Percentiles rank a stretch among this genome's conserved stretches.
Evolutionary conservation across 2,797 vertebrate species (phyloP).

Genomic region (Neosalanx taihuensis): DNA sequence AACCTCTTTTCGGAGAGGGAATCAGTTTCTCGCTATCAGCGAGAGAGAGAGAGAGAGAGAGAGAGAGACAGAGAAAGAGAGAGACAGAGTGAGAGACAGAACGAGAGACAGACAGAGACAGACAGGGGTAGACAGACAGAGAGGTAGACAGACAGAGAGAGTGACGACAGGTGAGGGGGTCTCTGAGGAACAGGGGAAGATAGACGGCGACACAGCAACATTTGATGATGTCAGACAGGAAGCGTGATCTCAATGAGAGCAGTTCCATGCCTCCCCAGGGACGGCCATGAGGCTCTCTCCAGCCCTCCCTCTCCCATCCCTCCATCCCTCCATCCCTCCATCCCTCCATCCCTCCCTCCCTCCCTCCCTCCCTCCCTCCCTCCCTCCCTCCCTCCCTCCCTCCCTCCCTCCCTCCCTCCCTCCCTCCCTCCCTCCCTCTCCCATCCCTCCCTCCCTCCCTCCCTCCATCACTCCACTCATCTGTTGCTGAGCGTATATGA

Average conservation of each 20-base stretch:
- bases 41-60: no score
- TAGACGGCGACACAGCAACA: constrained; percentile 47
- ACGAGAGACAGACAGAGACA: no score
- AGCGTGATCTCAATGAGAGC: constrained; percentile 59
- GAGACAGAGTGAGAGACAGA: no score
- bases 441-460: not conserved
- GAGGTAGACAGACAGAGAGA: not conserved
- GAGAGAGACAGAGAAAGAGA: no score
- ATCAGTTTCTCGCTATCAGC: no score
- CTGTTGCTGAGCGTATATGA: constrained; percentile 31
- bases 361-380: not conserved
- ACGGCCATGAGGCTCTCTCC: constrained; percentile 50
- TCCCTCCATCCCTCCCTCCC: constrained; percentile 1
- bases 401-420: constrained; percentile 20
- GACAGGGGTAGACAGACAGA: no score
- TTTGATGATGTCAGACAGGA: constrained; percentile 70
- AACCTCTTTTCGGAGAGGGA: no score
- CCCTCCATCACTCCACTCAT: not conserved
- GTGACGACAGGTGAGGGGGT: constrained; percentile 34
- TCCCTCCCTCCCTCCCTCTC: constrained; percentile 29
- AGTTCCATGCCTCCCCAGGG: constrained; percentile 59
- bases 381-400: constrained; percentile 14
- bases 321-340: constrained; percentile 19
- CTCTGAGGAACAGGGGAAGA: constrained; percentile 26
- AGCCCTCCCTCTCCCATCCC: constrained; percentile 9